Evolutionary conservation across 2,888 invertebrate genomes (phyloP).

Genomic region (Zootermopsis nevadensis): DNA sequence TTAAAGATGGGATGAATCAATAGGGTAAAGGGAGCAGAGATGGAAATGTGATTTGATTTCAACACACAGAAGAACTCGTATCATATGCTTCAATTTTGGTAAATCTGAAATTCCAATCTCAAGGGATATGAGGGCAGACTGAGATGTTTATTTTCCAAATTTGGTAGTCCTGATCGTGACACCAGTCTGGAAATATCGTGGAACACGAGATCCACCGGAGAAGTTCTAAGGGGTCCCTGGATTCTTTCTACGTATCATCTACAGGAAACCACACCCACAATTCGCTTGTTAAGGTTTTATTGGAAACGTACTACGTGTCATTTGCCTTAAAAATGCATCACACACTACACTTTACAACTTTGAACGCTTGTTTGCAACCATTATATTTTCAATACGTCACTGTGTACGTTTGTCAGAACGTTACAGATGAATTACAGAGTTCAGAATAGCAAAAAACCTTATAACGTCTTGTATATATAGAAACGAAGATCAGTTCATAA

Average conservation of each 20-base stretch:
- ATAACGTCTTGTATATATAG: too few species aligned
- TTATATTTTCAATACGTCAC: too few species aligned
- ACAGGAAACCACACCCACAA: neutral
- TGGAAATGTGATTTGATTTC: conserved; percentile 43
- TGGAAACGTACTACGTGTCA: neutral
- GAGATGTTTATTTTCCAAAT: conserved; percentile 30
- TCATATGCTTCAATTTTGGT: conserved; percentile 40
- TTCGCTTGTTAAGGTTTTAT: neutral
- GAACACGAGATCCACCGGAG: too few species aligned
- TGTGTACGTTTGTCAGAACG: too few species aligned
- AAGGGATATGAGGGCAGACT: neutral
- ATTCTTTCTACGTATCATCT: too few species aligned
- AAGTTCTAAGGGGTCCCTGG: too few species aligned
- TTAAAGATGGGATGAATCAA: conserved; percentile 29
- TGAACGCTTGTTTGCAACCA: too few species aligned
- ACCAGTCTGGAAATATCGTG: neutral
- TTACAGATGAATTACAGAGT: too few species aligned
- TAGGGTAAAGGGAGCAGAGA: neutral
- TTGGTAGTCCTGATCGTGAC: neutral
- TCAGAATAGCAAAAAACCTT: too few species aligned
- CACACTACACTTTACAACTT: too few species aligned
- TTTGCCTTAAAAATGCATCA: too few species aligned
- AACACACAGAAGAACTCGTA: conserved; percentile 28
- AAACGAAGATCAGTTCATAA: too few species aligned
- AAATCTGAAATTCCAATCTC: conserved; percentile 40